Conservation (phyloP, 2,113 vertebrate species). For the Ibidorhyncha struthersii region DNA sequence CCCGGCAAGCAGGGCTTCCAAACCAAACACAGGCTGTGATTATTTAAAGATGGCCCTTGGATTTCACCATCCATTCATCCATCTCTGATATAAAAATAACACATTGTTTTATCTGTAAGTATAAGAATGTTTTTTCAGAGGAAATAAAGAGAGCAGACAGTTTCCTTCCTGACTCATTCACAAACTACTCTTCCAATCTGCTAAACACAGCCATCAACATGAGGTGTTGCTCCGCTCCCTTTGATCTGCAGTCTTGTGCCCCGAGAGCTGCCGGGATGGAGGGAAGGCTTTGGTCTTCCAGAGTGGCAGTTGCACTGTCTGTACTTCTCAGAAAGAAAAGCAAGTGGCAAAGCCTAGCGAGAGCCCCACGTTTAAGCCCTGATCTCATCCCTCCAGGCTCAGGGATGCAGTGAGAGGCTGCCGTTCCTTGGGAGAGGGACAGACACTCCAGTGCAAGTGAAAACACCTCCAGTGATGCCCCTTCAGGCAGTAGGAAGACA, state of each 20-base stretch:
- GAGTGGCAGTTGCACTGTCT: fast-evolving
- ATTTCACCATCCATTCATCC: conserved; percentile 64
- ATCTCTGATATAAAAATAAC: conserved; percentile 77
- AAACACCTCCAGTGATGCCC: neutral
- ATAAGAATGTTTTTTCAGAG: conserved; percentile 79
- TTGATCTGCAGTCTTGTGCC: conserved; percentile 38
- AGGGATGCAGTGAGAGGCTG: neutral
- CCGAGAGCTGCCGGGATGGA: fast-evolving
- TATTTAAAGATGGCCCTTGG: conserved; percentile 66
- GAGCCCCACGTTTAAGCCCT: neutral
- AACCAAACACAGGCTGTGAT: conserved; percentile 67
- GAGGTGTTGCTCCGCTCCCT: neutral
- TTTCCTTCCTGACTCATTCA: conserved; percentile 89
- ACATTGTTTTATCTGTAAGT: conserved; percentile 78
- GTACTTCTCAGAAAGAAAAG: neutral
- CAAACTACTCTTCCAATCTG: conserved; percentile 65
- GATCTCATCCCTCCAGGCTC: neutral
- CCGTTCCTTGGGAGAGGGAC: neutral
- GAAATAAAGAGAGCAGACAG: conserved; percentile 92
- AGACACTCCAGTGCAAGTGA: neutral
- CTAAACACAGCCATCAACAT: conserved; percentile 49
- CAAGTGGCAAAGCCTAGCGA: neutral
- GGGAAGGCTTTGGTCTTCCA: neutral
- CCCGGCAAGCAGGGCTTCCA: conserved; percentile 18
- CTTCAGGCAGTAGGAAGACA: neutral